These are phyloP conservation scores for Diphyllodes magnificus DNA, from an alignment of 2,113 vertebrate genomes.

Conservation along the genomic window DNA sequence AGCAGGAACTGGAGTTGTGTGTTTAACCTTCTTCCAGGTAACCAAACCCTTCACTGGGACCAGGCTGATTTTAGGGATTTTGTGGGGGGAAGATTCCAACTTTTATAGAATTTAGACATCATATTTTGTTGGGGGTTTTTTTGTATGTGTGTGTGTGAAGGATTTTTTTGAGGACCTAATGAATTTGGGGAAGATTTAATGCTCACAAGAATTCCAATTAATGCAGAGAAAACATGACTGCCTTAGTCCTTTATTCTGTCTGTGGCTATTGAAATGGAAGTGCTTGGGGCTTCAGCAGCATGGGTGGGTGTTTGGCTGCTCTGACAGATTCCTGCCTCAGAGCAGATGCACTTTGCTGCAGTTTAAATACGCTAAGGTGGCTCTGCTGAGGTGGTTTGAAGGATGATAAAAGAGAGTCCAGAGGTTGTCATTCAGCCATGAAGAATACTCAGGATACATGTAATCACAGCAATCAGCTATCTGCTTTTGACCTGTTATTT, in stretches of 20 bases:
- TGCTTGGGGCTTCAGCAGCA: neutral
- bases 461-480: neutral
- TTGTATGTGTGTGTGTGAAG: neutral
- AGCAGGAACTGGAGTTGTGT: conserved; percentile 43
- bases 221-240: neutral
- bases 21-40: conserved; percentile 72
- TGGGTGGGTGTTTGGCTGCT: neutral
- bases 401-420: neutral
- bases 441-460: neutral
- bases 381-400: neutral
- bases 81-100: neutral
- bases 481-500: conserved; percentile 19
- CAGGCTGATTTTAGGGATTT: neutral
- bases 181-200: neutral
- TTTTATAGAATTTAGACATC: neutral
- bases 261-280: neutral
- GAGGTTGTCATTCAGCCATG: neutral
- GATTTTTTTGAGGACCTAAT: neutral
- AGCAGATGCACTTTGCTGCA: neutral
- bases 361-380: neutral
- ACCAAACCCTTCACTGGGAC: neutral
- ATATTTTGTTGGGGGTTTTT: neutral
- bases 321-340: neutral
- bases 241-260: neutral
- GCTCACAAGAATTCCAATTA: neutral